Evolutionary conservation across 2,113 vertebrate species (phyloP).

Genomic region (Amazona guildingii): DNA sequence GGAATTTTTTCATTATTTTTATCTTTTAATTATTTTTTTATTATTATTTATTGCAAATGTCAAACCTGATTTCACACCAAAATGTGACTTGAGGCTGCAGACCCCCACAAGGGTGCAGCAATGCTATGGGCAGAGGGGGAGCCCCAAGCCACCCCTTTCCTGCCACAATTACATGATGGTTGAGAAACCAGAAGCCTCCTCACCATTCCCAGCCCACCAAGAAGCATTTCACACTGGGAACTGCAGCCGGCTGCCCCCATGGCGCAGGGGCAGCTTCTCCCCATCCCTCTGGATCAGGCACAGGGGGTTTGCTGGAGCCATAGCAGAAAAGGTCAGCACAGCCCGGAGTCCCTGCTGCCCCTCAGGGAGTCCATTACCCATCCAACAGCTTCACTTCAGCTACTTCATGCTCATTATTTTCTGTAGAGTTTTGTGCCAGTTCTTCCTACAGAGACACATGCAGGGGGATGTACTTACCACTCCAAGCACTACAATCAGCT

Average conservation of each 20-base stretch:
- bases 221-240: background rate
- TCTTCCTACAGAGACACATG: background rate
- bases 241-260: background rate
- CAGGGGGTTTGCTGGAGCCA: background rate
- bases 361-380: background rate
- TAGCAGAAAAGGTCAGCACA: background rate
- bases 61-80: background rate
- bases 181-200: background rate
- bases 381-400: background rate
- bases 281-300: background rate
- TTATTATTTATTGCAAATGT: background rate
- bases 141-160: background rate
- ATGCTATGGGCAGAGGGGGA: background rate
- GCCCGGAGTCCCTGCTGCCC: background rate
- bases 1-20: background rate
- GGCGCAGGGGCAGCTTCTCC: background rate
- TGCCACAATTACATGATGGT: accelerated
- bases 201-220: background rate
- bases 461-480: background rate
- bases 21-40: background rate
- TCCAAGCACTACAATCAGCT: background rate
- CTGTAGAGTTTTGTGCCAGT: background rate
- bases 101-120: background rate
- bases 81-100: background rate
- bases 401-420: background rate